Base-by-base conservation (phyloP, 2,888 invertebrate genomes). In the Bugula neritina region DNA sequence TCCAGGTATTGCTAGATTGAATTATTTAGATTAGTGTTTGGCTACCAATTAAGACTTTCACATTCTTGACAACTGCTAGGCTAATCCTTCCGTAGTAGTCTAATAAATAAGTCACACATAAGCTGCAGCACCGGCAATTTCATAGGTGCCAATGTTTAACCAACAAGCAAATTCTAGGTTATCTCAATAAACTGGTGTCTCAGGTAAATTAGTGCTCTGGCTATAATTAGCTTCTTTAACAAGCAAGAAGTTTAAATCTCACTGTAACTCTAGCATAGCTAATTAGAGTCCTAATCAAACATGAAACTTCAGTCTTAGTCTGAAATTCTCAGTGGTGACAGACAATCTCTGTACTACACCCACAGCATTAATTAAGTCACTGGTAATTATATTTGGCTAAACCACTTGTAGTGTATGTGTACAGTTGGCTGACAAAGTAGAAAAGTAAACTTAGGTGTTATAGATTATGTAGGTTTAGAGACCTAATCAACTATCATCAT, bases 331-430 rank as follows among this genome's bases (percentile, higher is more conserved):
- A 43, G 43, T 17, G 17, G 43, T 43, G 43, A 43, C 43, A 43
- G 17, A 43, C 43, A 10, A 43, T 43, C n/a, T n/a, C 43, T 43
- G 17, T 43, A 43, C 43, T 43, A 43, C 43, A 43, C 43, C 43
- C 5, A 17, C 43, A 43, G 63, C n/a, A 31, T 63, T 63, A 63
- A 63, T 63, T 63, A 63, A 27, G 63, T 63, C 10, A 31, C 34
- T 25, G 31, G 63, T 63, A 63, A 63, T 63, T 63, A 63, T 63
- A 31, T 63, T 63, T 63, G n/a, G 25, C 27, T 17, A 10, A 63
- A 27, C 27, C 63, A 31, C 31, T 63, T 27, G 17, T 2, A 63
- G 31, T 17, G 27, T 63, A 27, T 63, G 31, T 63, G 63, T 31
- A 31, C 63, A 63, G 63, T 31, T 13, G 43, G 17, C 43, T 43